Evolutionary conservation across 2,888 invertebrate species (phyloP).

Genomic region (Pseudococcus jackbeardsleyi): DNA sequence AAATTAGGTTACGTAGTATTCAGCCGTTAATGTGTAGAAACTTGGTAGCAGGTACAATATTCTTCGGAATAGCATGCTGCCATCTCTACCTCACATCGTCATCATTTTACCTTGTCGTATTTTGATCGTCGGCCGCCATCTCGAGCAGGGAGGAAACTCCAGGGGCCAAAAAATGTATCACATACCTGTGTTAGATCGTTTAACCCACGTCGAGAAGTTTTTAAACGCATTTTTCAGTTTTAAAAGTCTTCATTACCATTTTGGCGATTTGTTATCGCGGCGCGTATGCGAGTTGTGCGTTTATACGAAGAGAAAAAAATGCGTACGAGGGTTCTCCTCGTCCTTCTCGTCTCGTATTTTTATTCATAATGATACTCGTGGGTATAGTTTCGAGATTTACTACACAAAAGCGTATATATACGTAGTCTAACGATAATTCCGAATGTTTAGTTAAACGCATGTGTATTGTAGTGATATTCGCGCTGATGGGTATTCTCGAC

Average conservation of each 20-base stretch:
- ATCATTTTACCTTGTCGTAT: neutral
- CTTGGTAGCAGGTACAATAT: neutral
- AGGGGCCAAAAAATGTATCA: neutral
- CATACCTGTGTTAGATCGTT: neutral
- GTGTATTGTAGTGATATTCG: constrained; percentile 44
- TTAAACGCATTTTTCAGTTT: constrained; percentile 40
- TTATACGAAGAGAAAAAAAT: neutral
- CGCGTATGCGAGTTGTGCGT: neutral
- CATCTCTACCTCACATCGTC: neutral
- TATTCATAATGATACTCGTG: constrained; percentile 44
- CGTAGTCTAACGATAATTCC: constrained; percentile 19
- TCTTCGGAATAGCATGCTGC: neutral
- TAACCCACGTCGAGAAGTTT: constrained; percentile 32
- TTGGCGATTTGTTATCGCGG: constrained; percentile 40
- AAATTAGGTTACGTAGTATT: constrained; percentile 18
- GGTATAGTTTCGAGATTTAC: constrained; percentile 47
- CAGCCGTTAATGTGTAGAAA: constrained; percentile 40
- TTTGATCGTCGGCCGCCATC: neutral
- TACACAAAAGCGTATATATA: neutral
- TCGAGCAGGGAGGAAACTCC: neutral
- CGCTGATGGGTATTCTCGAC: constrained; percentile 41
- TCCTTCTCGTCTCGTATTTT: neutral
- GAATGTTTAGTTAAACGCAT: constrained; percentile 43
- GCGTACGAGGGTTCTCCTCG: neutral
- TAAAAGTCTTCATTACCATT: constrained; percentile 42